Evolutionary conservation across 2,888 invertebrate genomes (phyloP).

Genomic region (Blomia tropicalis): DNA sequence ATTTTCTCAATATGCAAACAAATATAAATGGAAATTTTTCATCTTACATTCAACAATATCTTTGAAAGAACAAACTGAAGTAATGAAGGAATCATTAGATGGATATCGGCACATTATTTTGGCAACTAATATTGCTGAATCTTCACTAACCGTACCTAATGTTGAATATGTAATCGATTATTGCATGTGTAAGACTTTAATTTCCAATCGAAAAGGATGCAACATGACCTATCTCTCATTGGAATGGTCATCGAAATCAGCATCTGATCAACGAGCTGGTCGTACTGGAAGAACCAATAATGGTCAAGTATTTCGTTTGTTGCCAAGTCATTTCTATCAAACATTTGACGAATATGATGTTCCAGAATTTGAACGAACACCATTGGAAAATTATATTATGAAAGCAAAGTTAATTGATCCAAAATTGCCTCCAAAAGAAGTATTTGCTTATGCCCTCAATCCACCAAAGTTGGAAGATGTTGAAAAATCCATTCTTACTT

Average conservation of each 20-base stretch:
- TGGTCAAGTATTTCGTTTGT: slow-evolving; percentile 65
- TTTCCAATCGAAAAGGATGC: slow-evolving; percentile 37
- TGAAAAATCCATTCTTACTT: slow-evolving; percentile 56
- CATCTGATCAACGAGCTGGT: slow-evolving; percentile 74
- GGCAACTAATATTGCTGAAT: slow-evolving; percentile 80
- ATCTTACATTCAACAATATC: slow-evolving; percentile 53
- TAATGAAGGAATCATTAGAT: slow-evolving; percentile 46
- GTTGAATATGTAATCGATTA: slow-evolving; percentile 83
- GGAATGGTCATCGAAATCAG: slow-evolving; percentile 73
- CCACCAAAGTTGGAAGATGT: slow-evolving; percentile 71
- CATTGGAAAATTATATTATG: slow-evolving; percentile 61
- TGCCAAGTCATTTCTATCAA: slow-evolving; percentile 48
- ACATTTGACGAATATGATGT: slow-evolving; percentile 34
- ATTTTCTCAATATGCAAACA: slow-evolving; percentile 11
- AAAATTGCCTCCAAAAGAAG: slow-evolving; percentile 53
- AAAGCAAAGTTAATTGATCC: slow-evolving; percentile 64
- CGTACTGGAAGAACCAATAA: slow-evolving; percentile 72
- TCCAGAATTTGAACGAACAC: slow-evolving; percentile 48
- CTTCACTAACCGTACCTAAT: slow-evolving; percentile 75
- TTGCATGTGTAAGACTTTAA: slow-evolving; percentile 67
- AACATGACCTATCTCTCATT: slow-evolving; percentile 58
- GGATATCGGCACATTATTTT: slow-evolving; percentile 64
- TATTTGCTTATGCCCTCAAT: slow-evolving; percentile 66
- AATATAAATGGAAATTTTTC: slow-evolving; percentile 32
- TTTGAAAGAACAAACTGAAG: slow-evolving; percentile 52